Evolutionary conservation across 2,888 invertebrate genomes (phyloP).

Genomic region (Malthinus flaveolus): DNA sequence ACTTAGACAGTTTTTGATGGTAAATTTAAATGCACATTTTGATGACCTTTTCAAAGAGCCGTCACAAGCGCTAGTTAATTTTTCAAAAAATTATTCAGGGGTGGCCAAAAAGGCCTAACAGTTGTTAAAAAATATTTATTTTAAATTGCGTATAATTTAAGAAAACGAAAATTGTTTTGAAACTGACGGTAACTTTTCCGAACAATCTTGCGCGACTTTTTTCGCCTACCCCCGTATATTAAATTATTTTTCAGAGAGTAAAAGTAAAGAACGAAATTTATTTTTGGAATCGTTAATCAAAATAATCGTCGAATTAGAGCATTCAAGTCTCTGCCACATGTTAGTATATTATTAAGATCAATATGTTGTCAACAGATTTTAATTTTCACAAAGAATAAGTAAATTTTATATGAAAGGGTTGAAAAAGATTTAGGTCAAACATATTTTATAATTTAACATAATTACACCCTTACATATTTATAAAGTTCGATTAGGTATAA

Average conservation of each 20-base stretch:
- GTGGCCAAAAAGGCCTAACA: too few species aligned
- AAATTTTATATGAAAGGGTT: constrained; percentile 8
- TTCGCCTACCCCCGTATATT: too few species aligned
- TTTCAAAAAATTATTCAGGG: too few species aligned
- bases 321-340: constrained; percentile 12
- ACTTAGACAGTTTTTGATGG: too few species aligned
- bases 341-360: constrained; percentile 6
- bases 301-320: constrained; percentile 6
- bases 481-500: neutral
- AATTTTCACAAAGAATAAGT: constrained; percentile 19
- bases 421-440: constrained; percentile 12
- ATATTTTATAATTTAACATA: constrained; percentile 13
- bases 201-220: too few species aligned
- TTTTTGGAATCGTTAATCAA: constrained; percentile 3
- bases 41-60: too few species aligned
- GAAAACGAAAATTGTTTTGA: too few species aligned
- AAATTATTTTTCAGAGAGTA: neutral
- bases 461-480: constrained; percentile 7
- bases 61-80: too few species aligned
- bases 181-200: too few species aligned
- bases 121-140: too few species aligned
- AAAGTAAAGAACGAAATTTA: constrained; percentile 3
- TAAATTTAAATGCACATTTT: too few species aligned
- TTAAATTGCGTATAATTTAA: too few species aligned
- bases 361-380: constrained; percentile 22